These are phyloP conservation scores for Neelides folsomi DNA, from an alignment of 2,888 invertebrate genomes.

Conservation along the genomic window DNA sequence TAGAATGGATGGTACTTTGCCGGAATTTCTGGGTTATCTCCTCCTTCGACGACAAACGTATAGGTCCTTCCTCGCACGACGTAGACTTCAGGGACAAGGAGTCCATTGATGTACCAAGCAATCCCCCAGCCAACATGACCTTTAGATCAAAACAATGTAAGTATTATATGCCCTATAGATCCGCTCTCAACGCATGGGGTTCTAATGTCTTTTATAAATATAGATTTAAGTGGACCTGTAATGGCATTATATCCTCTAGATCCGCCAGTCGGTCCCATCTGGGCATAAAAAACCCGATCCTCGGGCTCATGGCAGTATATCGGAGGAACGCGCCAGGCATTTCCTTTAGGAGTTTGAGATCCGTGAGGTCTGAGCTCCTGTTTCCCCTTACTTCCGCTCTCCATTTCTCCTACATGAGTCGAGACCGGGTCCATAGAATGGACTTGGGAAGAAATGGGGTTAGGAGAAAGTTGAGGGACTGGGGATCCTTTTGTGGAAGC, in stretches of 20 bases:
- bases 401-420: background rate
- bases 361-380: background rate
- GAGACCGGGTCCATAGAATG: background rate
- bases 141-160: conserved; percentile 36
- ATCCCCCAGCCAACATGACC: conserved; percentile 89
- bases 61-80: conserved; percentile 39
- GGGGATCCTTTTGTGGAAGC: background rate
- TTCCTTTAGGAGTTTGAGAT: conserved; percentile 6
- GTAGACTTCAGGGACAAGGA: conserved; percentile 74
- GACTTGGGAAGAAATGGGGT: background rate
- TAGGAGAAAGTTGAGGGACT: background rate
- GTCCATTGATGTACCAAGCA: conserved; percentile 84
- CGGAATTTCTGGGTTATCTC: conserved; percentile 59
- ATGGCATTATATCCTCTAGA: conserved; percentile 75
- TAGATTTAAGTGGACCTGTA: conserved; percentile 34
- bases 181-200: no score
- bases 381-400: background rate
- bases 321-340: conserved; percentile 73
- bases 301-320: conserved; percentile 80
- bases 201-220: background rate
- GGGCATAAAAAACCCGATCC: conserved; percentile 80
- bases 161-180: no score
- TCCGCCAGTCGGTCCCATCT: conserved; percentile 85
- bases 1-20: conserved; percentile 79
- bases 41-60: conserved; percentile 58